Conservation (phyloP, 2,797 vertebrate genomes). For the Syngnathus acus region DNA sequence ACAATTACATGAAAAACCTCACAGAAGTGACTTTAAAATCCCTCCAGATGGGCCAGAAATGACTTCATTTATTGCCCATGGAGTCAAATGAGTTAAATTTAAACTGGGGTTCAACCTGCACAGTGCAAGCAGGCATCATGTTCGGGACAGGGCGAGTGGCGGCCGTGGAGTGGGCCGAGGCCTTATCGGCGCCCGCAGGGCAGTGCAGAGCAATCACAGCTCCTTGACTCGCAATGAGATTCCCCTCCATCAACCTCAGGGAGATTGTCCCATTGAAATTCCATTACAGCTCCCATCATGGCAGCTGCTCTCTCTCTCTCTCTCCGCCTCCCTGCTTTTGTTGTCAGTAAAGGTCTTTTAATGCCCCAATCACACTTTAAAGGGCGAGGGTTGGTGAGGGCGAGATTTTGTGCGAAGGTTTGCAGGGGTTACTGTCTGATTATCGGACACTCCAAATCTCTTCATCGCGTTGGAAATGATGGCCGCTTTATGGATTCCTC, state of each 20-base stretch:
- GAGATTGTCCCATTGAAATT: conserved; percentile 66
- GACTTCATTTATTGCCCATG: not conserved
- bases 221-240: conserved; percentile 51
- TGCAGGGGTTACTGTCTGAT: conserved; percentile 34
- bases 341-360: conserved; percentile 59
- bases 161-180: conserved; percentile 28
- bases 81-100: not conserved
- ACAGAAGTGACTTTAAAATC: not conserved
- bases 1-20: not conserved
- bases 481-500: conserved; percentile 20
- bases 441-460: conserved; percentile 31
- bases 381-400: conserved; percentile 29
- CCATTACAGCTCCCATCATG: conserved; percentile 60
- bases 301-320: conserved; percentile 27
- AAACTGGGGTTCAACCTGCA: conserved; percentile 18
- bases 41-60: not conserved
- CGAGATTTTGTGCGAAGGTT: conserved; percentile 44
- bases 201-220: conserved; percentile 51
- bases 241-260: conserved; percentile 52
- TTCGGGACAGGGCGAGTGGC: conserved; percentile 16
- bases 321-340: conserved; percentile 35
- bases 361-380: conserved; percentile 50
- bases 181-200: conserved; percentile 47
- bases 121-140: conserved; percentile 18
- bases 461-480: conserved; percentile 23